Evolutionary conservation across 2,113 vertebrate species (phyloP).

Genomic region (Anguilla rostrata): DNA sequence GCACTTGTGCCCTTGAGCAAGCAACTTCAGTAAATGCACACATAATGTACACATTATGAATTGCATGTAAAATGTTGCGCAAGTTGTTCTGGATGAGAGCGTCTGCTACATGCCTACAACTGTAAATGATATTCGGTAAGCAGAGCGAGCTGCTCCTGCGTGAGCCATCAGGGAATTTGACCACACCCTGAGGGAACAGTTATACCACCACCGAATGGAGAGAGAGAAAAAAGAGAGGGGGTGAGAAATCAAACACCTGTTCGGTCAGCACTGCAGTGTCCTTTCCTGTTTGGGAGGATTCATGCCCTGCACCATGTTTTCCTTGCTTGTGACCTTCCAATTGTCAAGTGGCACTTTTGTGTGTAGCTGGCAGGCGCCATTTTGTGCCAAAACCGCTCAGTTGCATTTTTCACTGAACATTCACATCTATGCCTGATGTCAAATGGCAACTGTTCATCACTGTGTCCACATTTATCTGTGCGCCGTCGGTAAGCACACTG

Average conservation of each 20-base stretch:
- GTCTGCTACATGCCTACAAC: no score
- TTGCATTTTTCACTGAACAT: not conserved
- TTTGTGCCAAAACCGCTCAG: not conserved
- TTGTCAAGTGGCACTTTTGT: not conserved
- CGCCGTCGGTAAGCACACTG: no score
- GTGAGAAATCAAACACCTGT: not conserved
- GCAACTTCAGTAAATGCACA: no score
- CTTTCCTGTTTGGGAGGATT: not conserved
- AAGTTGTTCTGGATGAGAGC: no score
- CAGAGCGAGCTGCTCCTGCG: conserved; percentile 37
- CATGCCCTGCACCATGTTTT: no score
- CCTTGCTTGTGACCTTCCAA: no score
- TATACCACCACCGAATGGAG: not conserved
- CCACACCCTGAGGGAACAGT: conserved; percentile 36
- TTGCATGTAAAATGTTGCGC: no score
- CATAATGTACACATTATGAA: no score
- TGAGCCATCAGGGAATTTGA: not conserved
- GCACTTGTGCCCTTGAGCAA: no score
- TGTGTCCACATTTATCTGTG: no score
- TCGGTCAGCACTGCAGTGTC: not conserved
- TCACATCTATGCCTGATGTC: not conserved
- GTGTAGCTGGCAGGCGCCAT: no score
- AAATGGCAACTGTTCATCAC: not conserved
- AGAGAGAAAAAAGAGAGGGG: not conserved
- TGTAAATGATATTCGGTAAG: conserved; percentile 21